Evolutionary conservation across 2,888 invertebrate species (phyloP).

Genomic region (Campoplex nolae): DNA sequence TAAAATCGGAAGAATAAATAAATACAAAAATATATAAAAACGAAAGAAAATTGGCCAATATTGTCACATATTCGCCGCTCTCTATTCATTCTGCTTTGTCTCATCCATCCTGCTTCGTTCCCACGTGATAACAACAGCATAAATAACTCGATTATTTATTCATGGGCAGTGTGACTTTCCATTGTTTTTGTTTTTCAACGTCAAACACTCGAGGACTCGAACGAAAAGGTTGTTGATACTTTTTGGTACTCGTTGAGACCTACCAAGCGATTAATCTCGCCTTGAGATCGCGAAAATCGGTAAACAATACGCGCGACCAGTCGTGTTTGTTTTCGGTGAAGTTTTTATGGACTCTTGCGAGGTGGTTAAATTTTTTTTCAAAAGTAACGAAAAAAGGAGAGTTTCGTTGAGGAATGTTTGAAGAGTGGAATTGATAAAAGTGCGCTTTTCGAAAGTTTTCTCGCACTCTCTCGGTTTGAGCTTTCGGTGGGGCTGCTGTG

Average conservation of each 20-base stretch:
- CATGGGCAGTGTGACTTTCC: not conserved
- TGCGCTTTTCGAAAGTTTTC: slow-evolving; percentile 14
- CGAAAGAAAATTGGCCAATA: not conserved
- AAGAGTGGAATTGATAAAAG: not conserved
- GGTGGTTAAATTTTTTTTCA: not conserved
- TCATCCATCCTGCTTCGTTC: not conserved
- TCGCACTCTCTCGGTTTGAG: not conserved
- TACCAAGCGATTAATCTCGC: not conserved
- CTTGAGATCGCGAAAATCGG: not conserved
- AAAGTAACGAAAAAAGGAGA: not conserved
- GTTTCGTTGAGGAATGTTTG: not conserved
- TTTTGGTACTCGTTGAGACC: not conserved
- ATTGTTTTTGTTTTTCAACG: not conserved
- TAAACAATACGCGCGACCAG: not conserved
- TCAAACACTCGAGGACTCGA: not conserved
- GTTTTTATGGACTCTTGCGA: not conserved
- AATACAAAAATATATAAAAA: not conserved
- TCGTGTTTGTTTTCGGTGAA: not conserved
- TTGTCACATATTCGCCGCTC: slow-evolving; percentile 3
- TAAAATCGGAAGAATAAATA: slow-evolving; percentile 9
- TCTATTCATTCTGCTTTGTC: not conserved
- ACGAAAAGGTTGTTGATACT: not conserved
- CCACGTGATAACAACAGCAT: slow-evolving; percentile 8
- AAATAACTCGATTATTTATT: not conserved
- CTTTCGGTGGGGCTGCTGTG: not conserved